phyloP scores from a whole-genome alignment of 2,797 vertebrate genomes.

The Cyprinella venusta region DNA sequence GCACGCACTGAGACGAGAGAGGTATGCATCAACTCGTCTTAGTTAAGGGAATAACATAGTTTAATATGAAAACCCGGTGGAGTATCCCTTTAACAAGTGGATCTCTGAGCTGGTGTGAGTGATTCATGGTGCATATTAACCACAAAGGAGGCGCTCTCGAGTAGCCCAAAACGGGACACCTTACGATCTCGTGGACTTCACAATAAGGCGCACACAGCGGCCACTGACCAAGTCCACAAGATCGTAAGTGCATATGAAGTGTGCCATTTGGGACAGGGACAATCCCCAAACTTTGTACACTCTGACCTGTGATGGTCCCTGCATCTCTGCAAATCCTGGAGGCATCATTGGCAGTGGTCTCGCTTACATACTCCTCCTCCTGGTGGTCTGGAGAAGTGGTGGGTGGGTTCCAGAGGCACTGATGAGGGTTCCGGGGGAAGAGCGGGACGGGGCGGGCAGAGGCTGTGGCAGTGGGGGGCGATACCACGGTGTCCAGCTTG shows the following conservation, averaged over 20 bases:
- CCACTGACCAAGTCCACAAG: not conserved
- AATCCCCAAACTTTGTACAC: not conserved
- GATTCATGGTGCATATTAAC: too few relatives aligned
- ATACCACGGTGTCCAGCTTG: constrained; percentile 96
- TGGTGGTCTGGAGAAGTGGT: constrained; percentile 70
- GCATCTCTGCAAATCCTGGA: constrained; percentile 87
- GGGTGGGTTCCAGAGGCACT: constrained; percentile 68
- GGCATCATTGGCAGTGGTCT: constrained; percentile 74
- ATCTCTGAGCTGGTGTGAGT: too few relatives aligned
- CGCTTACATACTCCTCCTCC: constrained; percentile 89
- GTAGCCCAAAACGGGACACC: not conserved
- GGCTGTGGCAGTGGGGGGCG: constrained; percentile 82
- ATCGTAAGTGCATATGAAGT: not conserved
- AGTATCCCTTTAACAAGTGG: too few relatives aligned
- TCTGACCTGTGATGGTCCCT: constrained; percentile 95
- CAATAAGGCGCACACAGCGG: accelerated
- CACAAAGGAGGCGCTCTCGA: not conserved
- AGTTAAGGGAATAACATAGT: too few relatives aligned
- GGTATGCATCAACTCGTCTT: too few relatives aligned
- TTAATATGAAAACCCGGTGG: too few relatives aligned
- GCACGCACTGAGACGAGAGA: too few relatives aligned
- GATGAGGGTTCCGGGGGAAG: constrained; percentile 69
- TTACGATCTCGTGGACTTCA: not conserved
- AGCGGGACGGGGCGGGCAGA: constrained; percentile 72
- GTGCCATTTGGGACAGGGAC: not conserved